Conservation (phyloP, 1,140 invertebrate genomes). For the Bombus breviceps region DNA sequence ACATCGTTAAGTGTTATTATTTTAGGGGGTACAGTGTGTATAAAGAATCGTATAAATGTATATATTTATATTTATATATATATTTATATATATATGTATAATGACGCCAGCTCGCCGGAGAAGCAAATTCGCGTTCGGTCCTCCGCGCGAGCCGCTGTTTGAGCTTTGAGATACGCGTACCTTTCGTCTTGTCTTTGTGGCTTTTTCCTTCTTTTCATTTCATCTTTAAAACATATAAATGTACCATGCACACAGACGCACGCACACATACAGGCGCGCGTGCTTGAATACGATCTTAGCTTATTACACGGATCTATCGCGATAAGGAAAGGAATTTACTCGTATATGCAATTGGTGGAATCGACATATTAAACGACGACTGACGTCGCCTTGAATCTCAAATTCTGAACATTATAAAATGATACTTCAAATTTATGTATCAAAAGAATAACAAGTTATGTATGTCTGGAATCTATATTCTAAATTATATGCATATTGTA, state of each 20-base stretch:
- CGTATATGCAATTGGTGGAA: background rate
- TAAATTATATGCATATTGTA: background rate
- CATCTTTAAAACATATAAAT: slow-evolving; percentile 44
- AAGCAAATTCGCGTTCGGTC: slow-evolving; percentile 81
- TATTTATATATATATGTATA: slow-evolving; percentile 71
- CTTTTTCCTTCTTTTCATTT: slow-evolving; percentile 52
- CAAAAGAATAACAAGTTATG: no score
- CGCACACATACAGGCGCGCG: slow-evolving; percentile 16
- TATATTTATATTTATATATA: slow-evolving; percentile 72
- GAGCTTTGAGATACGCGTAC: slow-evolving; percentile 81
- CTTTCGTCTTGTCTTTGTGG: slow-evolving; percentile 67
- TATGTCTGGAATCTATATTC: no score
- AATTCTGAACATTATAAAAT: no score
- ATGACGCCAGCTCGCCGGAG: slow-evolving; percentile 82
- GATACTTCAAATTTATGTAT: no score
- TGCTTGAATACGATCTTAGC: slow-evolving; percentile 41
- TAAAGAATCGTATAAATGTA: slow-evolving; percentile 81
- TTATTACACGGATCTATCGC: slow-evolving; percentile 3
- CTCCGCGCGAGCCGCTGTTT: slow-evolving; percentile 83
- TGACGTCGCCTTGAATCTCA: no score
- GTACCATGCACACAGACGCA: slow-evolving; percentile 47
- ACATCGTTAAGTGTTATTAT: slow-evolving; percentile 73
- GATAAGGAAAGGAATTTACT: background rate
- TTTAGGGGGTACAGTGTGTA: slow-evolving; percentile 78
- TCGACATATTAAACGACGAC: background rate